phyloP scores from a whole-genome alignment of 2,888 invertebrate genomes.

The Galerucella nymphaeae region DNA sequence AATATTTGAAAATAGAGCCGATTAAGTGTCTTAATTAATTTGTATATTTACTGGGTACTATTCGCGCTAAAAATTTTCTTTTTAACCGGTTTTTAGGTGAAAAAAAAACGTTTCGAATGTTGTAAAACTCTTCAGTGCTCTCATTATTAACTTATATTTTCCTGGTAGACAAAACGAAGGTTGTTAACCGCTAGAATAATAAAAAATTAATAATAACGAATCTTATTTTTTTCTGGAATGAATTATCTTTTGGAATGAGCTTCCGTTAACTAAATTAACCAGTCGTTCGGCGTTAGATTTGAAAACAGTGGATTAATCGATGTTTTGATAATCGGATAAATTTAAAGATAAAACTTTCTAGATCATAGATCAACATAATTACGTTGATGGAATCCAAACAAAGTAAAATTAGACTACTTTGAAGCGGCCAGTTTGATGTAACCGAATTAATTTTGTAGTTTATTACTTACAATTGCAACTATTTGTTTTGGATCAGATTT shows the following conservation, averaged over 20 bases:
- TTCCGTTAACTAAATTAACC: constrained; percentile 11
- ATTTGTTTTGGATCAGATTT: constrained; percentile 1
- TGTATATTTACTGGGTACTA: too few species aligned
- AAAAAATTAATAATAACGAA: not conserved
- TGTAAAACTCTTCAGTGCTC: too few species aligned
- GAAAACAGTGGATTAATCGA: not conserved
- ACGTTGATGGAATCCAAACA: constrained; percentile 11
- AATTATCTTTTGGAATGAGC: not conserved
- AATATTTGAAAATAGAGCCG: too few species aligned
- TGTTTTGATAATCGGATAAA: constrained; percentile 10
- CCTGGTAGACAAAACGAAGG: too few species aligned
- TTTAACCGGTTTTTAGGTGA: too few species aligned
- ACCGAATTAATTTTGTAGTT: not conserved
- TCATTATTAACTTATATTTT: too few species aligned
- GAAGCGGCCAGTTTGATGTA: not conserved
- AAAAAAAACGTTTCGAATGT: too few species aligned
- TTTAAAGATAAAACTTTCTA: not conserved
- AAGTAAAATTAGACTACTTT: constrained; percentile 8
- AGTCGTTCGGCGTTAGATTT: not conserved
- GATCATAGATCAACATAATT: not conserved
- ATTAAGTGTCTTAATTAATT: too few species aligned
- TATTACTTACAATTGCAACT: not conserved
- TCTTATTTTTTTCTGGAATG: not conserved
- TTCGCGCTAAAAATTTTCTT: too few species aligned
- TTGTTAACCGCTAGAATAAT: not conserved